Evolutionary conservation across 2,888 invertebrate genomes (phyloP), one percentile per base, ranked within the genome.

Genomic region (Agrochola lychnidis): DNA sequence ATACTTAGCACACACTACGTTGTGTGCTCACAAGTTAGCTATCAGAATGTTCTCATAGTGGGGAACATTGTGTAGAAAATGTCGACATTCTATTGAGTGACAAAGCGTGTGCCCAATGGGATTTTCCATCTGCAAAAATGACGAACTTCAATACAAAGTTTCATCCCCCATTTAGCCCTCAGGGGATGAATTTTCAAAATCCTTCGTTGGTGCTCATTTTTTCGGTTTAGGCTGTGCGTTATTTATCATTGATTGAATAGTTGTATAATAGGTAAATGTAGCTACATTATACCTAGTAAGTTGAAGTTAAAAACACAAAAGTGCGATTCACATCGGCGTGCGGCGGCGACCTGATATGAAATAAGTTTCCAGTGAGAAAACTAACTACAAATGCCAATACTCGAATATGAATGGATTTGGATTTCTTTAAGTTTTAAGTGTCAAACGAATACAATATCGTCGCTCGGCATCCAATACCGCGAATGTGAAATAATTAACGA

Each of bases 1-100:
- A 82, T 86, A 78, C 66, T 78, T 78, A 77, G 68, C 62, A 22
- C 63, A 70, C 30, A 70, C 61, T 69, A 40, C 66, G 14, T 71
- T 25, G 57, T 61, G 63, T 40, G 57, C 14, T 19, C 5, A 62
- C 16, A 42, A 62, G 51, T 30, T 69, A 25, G 36, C 14, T 53
- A 53, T 30, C 40, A 36, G 36, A n/a, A 16, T 75, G 14, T 56
- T 63, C 45, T 16, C 22, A 19, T 19, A 48, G 1, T 9, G 48
- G 25, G 10, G 19, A 56, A 36, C 45, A 25, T 45, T 45, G 40
- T 63, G n/a, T 25, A 10, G 53, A 62, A 16, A 56, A 77, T 61
- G 53, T 59, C 4, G 7, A 67, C n/a, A 19, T n/a, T 59, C 36
- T 67, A 64, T 42, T 57, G 42, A 53, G 51, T 48, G 25, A 45